A percentile compares a stretch with the other conserved stretches of the same genome.
Conservation (phyloP, 2,888 invertebrate species). For the Conchocele bisecta region DNA sequence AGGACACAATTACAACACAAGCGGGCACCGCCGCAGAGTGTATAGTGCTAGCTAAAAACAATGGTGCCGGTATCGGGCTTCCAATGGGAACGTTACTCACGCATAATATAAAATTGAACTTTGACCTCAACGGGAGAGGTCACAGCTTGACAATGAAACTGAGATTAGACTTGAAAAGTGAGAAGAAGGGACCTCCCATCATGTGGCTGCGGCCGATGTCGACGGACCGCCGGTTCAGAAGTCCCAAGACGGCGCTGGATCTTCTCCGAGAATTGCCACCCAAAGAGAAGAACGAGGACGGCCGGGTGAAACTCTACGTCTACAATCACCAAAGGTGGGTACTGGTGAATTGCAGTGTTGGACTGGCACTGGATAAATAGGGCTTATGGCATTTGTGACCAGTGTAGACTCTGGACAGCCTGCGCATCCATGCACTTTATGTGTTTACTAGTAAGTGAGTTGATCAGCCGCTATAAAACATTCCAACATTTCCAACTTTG, state of each 20-base stretch:
- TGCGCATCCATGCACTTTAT: too few relatives aligned
- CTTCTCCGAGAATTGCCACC: slow-evolving; percentile 61
- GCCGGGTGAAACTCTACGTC: slow-evolving; percentile 56
- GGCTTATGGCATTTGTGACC: too few relatives aligned
- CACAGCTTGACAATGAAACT: slow-evolving; percentile 65
- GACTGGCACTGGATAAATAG: too few relatives aligned
- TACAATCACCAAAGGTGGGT: slow-evolving; percentile 64
- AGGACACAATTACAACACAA: slow-evolving; percentile 62
- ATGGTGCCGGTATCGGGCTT: slow-evolving; percentile 65
- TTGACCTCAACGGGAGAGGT: slow-evolving; percentile 62
- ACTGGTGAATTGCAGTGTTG: too few relatives aligned
- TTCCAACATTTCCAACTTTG: too few relatives aligned
- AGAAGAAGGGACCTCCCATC: slow-evolving; percentile 62
- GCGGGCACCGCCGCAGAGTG: slow-evolving; percentile 66
- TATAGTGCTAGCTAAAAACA: slow-evolving; percentile 65
- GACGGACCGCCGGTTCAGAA: slow-evolving; percentile 59
- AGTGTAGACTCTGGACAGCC: too few relatives aligned
- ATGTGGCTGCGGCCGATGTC: slow-evolving; percentile 65
- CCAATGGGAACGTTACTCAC: slow-evolving; percentile 55
- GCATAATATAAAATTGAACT: slow-evolving; percentile 63
- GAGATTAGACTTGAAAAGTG: slow-evolving; percentile 55
- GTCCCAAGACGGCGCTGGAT: slow-evolving; percentile 49
- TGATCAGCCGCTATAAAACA: too few relatives aligned
- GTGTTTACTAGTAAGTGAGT: too few relatives aligned
- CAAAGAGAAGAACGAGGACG: slow-evolving; percentile 58